phyloP scores from a whole-genome alignment of 2,797 vertebrate genomes.

The Tenualosa ilisha region DNA sequence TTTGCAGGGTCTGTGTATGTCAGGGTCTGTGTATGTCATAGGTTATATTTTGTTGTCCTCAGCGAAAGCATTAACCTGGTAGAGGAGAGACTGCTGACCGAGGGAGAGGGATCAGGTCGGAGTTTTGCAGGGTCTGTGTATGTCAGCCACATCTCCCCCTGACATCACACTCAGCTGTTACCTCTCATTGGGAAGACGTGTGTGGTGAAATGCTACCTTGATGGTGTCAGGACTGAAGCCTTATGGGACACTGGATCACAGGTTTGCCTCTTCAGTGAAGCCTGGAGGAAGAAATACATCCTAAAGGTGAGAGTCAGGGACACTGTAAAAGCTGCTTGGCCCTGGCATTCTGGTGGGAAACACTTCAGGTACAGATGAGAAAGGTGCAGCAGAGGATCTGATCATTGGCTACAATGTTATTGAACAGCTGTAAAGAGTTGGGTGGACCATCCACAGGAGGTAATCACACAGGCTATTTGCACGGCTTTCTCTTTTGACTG shows the following conservation, averaged over 20 bases:
- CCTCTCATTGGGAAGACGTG: neutral
- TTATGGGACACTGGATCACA: slow-evolving; percentile 42
- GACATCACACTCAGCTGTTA: neutral
- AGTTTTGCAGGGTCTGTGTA: neutral
- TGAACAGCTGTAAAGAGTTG: slow-evolving; percentile 18
- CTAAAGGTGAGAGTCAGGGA: neutral
- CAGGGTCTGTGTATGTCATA: too few species aligned
- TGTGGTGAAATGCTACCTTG: slow-evolving; percentile 24
- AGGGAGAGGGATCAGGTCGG: too few species aligned
- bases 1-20: neutral
- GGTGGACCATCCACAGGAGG: slow-evolving; percentile 5
- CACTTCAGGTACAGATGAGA: slow-evolving; percentile 2
- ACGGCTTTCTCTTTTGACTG: slow-evolving; percentile 37
- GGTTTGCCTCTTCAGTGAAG: slow-evolving; percentile 36
- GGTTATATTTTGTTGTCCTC: too few species aligned
- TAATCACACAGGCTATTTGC: neutral
- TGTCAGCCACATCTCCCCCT: slow-evolving; percentile 19
- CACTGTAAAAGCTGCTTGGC: slow-evolving; percentile 35
- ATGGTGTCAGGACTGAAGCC: slow-evolving; percentile 17
- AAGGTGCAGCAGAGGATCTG: slow-evolving; percentile 23
- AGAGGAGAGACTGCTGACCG: too few species aligned
- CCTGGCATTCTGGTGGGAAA: slow-evolving; percentile 13
- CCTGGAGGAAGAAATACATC: neutral
- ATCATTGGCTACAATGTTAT: slow-evolving; percentile 49
- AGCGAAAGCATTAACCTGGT: too few species aligned